These are phyloP conservation scores for Anguilla japonica DNA, from an alignment of 2,113 vertebrate species.

Conservation along the genomic window DNA sequence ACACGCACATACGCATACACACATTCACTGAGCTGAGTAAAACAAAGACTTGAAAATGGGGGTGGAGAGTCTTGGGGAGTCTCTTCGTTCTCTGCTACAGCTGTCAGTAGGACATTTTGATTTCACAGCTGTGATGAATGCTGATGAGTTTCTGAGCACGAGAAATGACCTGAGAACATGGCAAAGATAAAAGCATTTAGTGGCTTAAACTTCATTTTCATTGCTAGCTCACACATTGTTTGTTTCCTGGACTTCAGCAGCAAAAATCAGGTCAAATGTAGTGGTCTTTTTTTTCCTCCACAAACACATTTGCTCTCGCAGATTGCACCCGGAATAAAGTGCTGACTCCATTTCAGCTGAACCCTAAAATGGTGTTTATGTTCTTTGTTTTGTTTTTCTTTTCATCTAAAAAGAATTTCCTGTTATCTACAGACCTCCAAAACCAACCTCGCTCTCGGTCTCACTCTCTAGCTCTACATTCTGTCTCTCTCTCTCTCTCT, in stretches of 20 bases:
- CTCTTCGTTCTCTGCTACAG: not conserved
- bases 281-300: not conserved
- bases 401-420: conserved; percentile 27
- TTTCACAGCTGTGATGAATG: not conserved
- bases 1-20: no score
- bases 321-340: conserved; percentile 10
- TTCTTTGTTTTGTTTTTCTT: conserved; percentile 6
- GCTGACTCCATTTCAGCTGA: conserved; percentile 20
- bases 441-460: conserved; percentile 8
- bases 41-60: not conserved
- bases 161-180: not conserved
- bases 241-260: not conserved
- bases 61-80: not conserved
- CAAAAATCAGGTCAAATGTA: not conserved
- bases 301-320: not conserved
- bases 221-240: not conserved
- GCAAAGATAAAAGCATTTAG: not conserved
- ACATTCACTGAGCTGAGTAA: no score
- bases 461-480: conserved; percentile 5
- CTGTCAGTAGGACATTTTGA: not conserved
- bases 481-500: conserved; percentile 14
- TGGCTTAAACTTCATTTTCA: not conserved
- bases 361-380: not conserved
- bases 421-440: conserved; percentile 29
- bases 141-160: not conserved